These are phyloP conservation scores for Drosophila hawaiiensis DNA, from an alignment of 2,888 invertebrate genomes.

Conservation along the genomic window DNA sequence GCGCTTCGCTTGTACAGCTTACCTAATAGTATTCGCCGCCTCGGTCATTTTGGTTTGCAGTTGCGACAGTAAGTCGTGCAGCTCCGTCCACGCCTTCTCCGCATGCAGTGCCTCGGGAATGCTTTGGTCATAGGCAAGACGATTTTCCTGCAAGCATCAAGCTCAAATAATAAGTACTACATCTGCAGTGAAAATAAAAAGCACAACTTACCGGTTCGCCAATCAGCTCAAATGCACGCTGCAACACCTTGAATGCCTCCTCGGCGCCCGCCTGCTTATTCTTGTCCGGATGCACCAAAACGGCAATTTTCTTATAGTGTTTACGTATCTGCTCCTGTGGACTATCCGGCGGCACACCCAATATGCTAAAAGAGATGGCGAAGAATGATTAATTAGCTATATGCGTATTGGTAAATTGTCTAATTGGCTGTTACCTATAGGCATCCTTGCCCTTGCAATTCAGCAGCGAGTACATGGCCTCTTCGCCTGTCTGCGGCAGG, in stretches of 20 bases:
- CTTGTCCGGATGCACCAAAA: conserved; percentile 98
- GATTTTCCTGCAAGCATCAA: conserved; percentile 87
- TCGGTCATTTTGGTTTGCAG: conserved; percentile 97
- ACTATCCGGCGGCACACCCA: conserved; percentile 94
- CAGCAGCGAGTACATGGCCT: conserved; percentile 96
- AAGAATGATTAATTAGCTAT: background rate
- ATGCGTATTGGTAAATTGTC: background rate
- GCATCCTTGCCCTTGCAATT: conserved; percentile 98
- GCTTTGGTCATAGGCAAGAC: conserved; percentile 90
- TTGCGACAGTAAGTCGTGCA: conserved; percentile 94
- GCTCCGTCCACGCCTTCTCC: conserved; percentile 95
- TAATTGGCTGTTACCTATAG: conserved; percentile 88
- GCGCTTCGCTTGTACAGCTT: conserved; percentile 20
- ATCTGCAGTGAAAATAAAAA: too few species aligned
- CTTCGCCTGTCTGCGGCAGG: conserved; percentile 95
- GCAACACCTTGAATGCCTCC: conserved; percentile 97
- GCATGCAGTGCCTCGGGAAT: conserved; percentile 91
- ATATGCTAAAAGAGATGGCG: conserved; percentile 87
- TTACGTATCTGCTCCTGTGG: conserved; percentile 97
- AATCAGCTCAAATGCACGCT: conserved; percentile 97
- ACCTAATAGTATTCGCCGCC: conserved; percentile 95
- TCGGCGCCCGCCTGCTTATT: conserved; percentile 97
- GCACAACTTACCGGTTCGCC: conserved; percentile 90
- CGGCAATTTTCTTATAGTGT: conserved; percentile 97
- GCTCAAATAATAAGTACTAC: background rate